phyloP scores from a whole-genome alignment of 92 coral and sea anemone species.

The Parazoanthus darwini region DNA sequence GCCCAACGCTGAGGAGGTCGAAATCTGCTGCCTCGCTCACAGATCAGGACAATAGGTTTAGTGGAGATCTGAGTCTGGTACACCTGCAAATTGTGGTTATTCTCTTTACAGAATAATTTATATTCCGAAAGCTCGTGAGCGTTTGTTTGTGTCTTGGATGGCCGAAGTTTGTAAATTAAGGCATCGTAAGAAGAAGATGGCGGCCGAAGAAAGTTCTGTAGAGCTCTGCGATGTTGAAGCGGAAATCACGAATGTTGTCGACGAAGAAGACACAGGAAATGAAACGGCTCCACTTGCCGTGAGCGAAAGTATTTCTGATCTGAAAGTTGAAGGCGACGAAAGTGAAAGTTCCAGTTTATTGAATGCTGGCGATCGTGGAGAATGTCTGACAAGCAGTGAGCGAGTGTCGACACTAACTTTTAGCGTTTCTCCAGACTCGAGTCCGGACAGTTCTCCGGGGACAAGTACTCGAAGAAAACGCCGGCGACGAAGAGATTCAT shows the following conservation, averaged over 20 bases:
- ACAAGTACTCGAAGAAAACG: constrained; percentile 12
- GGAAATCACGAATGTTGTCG: neutral
- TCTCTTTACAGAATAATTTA: constrained; percentile 16
- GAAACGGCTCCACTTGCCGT: constrained; percentile 30
- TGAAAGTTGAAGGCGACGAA: constrained; percentile 35
- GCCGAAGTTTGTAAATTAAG: constrained; percentile 33
- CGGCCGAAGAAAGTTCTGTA: constrained; percentile 32
- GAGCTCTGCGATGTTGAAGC: constrained; percentile 40
- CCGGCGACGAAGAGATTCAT: constrained; percentile 3
- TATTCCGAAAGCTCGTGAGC: constrained; percentile 18
- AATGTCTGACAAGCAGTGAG: constrained; percentile 26
- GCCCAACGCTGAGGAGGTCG: constrained; percentile 66
- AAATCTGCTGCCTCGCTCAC: constrained; percentile 75
- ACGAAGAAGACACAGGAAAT: constrained; percentile 20
- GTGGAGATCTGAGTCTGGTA: constrained; percentile 64
- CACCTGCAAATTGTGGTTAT: constrained; percentile 41
- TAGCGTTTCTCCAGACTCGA: constrained; percentile 36
- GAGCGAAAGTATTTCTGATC: constrained; percentile 41
- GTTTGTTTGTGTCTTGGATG: constrained; percentile 37
- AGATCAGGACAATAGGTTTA: constrained; percentile 69
- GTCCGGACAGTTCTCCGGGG: constrained; percentile 39
- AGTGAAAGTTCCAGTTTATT: constrained; percentile 34
- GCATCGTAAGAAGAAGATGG: constrained; percentile 38
- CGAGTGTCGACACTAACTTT: constrained; percentile 18
- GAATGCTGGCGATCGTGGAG: constrained; percentile 34